Evolutionary conservation across 1,140 invertebrate genomes (phyloP), one percentile per base, ranked within the genome.

Genomic region (Drosophila neocordata): DNA sequence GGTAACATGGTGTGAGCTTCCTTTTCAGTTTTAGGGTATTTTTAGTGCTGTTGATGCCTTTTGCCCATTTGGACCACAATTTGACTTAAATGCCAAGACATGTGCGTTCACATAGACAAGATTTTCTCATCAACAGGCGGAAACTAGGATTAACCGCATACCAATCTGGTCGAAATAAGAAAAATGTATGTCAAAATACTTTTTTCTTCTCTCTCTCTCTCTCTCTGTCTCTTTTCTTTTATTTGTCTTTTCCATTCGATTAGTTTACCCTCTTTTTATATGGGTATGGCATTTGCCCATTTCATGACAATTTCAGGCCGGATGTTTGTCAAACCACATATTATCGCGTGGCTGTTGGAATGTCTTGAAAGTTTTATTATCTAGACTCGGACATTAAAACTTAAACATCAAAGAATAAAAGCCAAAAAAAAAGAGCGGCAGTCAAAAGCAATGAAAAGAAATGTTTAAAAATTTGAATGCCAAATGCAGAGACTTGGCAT

Each of bases 91-190:
- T 48, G 41, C 41, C 41, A 48, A 48, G 41, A 20, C 41, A 48
- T 48, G 41, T 48, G 41, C 41, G 18, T 48, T 48, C 15, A 9
- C 41, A 48, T 48, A 48, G 15, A 9, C 41, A 18, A 11, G 18
- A 48, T 48, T 31, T 31, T 48, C 41, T 48, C 15, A 48, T 48
- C 41, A 48, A 48, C 41, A 48, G 41, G 41, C 41, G 41, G 41
- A 48, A 48, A 48, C 41, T 48, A 18, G 41, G 41, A 48, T 48
- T 48, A 48, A 48, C 41, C 41, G 41, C 41, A 48, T 48, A 48
- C 41, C 41, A 48, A 48, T 48, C 41, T 48, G 41, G 41, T 48
- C 41, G 15, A 48, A 48, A 48, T 48, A 48, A 2, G 18, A 48
- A 48, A 48, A 48, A 48, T 48, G 41, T 48, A 48, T 48, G 41